Evolutionary conservation across 2,888 invertebrate species (phyloP).

Genomic region (Gisinianus flammeolus): DNA sequence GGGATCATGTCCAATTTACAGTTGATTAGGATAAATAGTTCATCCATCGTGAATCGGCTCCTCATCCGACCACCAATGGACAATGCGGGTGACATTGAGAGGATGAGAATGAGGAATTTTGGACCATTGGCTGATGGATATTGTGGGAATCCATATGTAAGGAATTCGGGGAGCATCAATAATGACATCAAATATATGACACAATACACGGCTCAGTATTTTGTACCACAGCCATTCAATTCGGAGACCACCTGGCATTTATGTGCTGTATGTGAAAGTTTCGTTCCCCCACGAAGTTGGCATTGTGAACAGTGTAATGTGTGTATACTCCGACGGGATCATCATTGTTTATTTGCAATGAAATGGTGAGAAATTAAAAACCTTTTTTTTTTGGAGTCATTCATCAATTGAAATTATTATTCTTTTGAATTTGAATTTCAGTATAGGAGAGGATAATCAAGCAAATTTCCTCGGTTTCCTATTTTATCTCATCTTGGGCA

Average conservation of each 20-base stretch:
- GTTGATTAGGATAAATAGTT: no score
- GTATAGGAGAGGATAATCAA: conserved; percentile 58
- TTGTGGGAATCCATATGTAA: no score
- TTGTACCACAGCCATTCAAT: conserved; percentile 47
- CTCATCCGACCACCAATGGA: no score
- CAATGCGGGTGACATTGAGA: no score
- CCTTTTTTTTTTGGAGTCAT: no score
- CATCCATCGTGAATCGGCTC: no score
- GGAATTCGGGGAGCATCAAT: neutral
- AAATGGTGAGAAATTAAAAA: neutral
- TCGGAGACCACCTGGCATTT: conserved; percentile 53
- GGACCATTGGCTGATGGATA: no score
- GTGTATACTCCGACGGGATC: conserved; percentile 46
- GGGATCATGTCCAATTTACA: no score
- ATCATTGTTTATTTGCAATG: conserved; percentile 56
- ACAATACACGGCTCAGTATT: conserved; percentile 43
- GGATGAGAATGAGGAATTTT: no score
- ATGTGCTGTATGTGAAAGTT: conserved; percentile 52
- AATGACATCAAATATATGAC: neutral
- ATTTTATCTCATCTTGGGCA: conserved; percentile 49
- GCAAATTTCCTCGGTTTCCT: conserved; percentile 53
- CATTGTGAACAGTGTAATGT: conserved; percentile 49
- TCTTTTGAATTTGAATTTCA: no score
- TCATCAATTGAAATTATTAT: no score
- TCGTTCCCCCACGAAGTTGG: conserved; percentile 54